A percentile compares a stretch with the other conserved stretches of the same genome.
phyloP scores from a whole-genome alignment of 1,140 invertebrate species.

The Listronotus oregonensis region DNA sequence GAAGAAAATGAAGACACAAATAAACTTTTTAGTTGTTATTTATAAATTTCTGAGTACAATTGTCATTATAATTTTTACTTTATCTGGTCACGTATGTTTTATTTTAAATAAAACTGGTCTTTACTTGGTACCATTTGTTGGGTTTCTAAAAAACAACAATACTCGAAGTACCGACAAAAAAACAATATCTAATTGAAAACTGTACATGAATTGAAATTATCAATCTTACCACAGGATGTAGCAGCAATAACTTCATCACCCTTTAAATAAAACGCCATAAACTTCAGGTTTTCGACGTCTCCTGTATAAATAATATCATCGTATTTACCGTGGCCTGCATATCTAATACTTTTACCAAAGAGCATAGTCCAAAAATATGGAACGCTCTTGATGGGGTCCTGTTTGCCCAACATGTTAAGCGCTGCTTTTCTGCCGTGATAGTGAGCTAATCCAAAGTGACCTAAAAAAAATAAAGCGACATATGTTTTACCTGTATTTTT shows the following conservation, averaged over 20 bases:
- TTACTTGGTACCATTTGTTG: too few relatives aligned
- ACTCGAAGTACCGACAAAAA: too few relatives aligned
- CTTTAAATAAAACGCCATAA: conserved; percentile 80
- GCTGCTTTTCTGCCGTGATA: conserved; percentile 87
- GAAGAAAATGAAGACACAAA: too few relatives aligned
- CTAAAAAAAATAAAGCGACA: conserved; percentile 61
- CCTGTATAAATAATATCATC: conserved; percentile 77
- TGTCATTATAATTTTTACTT: too few relatives aligned
- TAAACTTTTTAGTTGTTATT: too few relatives aligned
- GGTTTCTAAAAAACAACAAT: too few relatives aligned
- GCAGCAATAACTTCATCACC: conserved; percentile 77
- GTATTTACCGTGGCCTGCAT: conserved; percentile 76
- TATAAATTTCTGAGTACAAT: too few relatives aligned
- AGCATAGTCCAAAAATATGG: conserved; percentile 93
- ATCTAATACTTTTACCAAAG: conserved; percentile 76
- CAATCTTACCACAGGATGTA: conserved; percentile 59
- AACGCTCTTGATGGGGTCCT: conserved; percentile 67
- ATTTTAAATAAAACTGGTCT: too few relatives aligned
- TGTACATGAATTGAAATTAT: too few relatives aligned
- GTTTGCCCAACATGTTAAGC: conserved; percentile 76
- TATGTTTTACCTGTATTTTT: too few relatives aligned
- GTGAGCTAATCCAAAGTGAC: conserved; percentile 87
- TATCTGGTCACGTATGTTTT: too few relatives aligned
- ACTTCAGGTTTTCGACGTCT: conserved; percentile 76
- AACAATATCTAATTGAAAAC: too few relatives aligned